Evolutionary conservation across 2,113 vertebrate species (phyloP).

Genomic region (Takifugu bimaculatus): DNA sequence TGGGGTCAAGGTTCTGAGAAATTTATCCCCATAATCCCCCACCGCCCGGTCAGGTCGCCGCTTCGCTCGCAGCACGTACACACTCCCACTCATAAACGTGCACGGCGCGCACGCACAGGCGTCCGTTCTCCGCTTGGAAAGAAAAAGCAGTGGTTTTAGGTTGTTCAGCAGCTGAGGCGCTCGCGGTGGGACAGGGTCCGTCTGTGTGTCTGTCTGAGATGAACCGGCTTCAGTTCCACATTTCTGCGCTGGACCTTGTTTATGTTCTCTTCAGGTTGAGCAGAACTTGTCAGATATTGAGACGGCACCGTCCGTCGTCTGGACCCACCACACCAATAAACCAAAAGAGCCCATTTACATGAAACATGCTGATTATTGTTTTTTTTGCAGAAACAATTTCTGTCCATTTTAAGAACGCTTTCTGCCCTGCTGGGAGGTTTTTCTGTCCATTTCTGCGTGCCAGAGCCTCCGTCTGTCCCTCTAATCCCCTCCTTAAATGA

Average conservation of each 20-base stretch:
- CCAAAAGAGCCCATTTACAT: slow-evolving; percentile 13
- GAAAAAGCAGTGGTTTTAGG: slow-evolving; percentile 24
- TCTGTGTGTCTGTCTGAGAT: slow-evolving; percentile 9
- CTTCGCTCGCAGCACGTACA: slow-evolving; percentile 25
- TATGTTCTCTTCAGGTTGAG: slow-evolving; percentile 6
- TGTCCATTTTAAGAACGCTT: neutral
- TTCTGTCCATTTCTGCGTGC: slow-evolving; percentile 7
- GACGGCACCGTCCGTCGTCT: too few species aligned
- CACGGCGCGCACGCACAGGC: slow-evolving; percentile 7
- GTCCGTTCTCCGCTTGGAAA: slow-evolving; percentile 17
- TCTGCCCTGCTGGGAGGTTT: slow-evolving; percentile 1
- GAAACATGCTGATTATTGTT: slow-evolving; percentile 6
- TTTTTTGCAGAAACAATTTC: slow-evolving; percentile 1
- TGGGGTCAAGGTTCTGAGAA: slow-evolving; percentile 64
- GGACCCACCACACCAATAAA: too few species aligned
- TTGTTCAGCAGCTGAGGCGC: slow-evolving; percentile 27
- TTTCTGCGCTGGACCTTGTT: slow-evolving; percentile 9
- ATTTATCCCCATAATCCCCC: slow-evolving; percentile 48
- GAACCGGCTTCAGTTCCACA: slow-evolving; percentile 5
- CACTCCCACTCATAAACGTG: slow-evolving; percentile 20
- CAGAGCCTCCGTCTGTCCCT: slow-evolving; percentile 16
- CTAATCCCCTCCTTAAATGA: slow-evolving; percentile 57
- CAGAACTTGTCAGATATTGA: neutral
- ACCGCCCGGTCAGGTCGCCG: slow-evolving; percentile 31
- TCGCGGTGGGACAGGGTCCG: slow-evolving; percentile 11